Percentiles rank a stretch among this genome's conserved stretches.
Evolutionary conservation across 2,113 vertebrate species (phyloP).

Genomic region (Perccottus glenii): DNA sequence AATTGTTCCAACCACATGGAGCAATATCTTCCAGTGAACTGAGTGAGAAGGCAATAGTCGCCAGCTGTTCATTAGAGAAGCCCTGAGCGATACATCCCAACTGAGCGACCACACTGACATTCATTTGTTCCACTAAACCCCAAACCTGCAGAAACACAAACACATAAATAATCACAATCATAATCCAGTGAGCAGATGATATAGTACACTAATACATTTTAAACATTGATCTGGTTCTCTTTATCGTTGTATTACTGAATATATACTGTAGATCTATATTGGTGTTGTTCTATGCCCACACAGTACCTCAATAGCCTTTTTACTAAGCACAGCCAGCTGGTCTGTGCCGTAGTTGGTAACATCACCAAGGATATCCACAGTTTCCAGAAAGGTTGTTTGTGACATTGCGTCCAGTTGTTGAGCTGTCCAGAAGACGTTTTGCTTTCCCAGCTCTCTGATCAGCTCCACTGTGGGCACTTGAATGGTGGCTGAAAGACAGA

Average conservation of each 20-base stretch:
- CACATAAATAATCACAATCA: not conserved
- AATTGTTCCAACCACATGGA: slow-evolving; percentile 67
- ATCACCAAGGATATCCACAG: slow-evolving; percentile 57
- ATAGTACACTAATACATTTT: no score
- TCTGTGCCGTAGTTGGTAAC: slow-evolving; percentile 45
- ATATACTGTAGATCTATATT: no score
- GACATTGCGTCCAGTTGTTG: slow-evolving; percentile 55
- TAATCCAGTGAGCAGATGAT: no score
- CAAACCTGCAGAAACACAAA: slow-evolving; percentile 52
- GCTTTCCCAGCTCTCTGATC: slow-evolving; percentile 53
- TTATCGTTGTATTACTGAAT: no score
- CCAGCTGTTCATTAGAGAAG: slow-evolving; percentile 60
- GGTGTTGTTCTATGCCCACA: not conserved
- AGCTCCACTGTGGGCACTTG: slow-evolving; percentile 22
- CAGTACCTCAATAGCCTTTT: slow-evolving; percentile 66
- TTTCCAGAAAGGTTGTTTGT: slow-evolving; percentile 33
- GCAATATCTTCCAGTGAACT: slow-evolving; percentile 59
- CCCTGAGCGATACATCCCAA: slow-evolving; percentile 70
- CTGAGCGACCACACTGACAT: slow-evolving; percentile 44
- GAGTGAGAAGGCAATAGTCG: slow-evolving; percentile 55
- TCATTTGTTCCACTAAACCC: slow-evolving; percentile 48
- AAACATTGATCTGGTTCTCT: no score
- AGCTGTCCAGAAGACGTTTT: slow-evolving; percentile 64
- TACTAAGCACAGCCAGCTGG: slow-evolving; percentile 57
- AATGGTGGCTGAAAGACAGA: slow-evolving; percentile 11